These are phyloP conservation scores for Drosophila borborema DNA, from an alignment of 2,888 invertebrate genomes.

Conservation along the genomic window DNA sequence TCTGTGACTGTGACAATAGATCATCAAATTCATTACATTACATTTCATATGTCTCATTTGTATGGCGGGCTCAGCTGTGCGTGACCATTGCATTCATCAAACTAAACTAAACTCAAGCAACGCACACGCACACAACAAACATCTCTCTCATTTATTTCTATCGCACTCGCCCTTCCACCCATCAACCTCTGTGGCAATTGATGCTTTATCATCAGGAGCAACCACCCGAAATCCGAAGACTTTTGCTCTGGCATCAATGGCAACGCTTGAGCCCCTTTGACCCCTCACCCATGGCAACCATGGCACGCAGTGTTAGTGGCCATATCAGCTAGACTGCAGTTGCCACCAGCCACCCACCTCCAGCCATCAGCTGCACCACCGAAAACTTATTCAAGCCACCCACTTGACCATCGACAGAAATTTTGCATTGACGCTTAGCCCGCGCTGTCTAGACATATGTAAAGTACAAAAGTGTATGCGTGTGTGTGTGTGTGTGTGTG, in stretches of 20 bases:
- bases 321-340: conserved; percentile 15
- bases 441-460: conserved; percentile 32
- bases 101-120: conserved; percentile 63
- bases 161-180: neutral
- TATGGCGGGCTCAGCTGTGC: conserved; percentile 51
- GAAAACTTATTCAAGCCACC: conserved; percentile 18
- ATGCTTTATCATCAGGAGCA: conserved; percentile 57
- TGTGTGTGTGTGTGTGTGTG: conserved; percentile 5
- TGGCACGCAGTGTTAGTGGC: neutral
- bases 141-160: neutral
- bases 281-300: neutral
- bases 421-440: conserved; percentile 28
- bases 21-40: conserved; percentile 85
- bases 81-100: conserved; percentile 69
- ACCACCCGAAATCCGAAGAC: conserved; percentile 42
- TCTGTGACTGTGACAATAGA: conserved; percentile 81
- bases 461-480: neutral
- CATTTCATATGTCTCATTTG: conserved; percentile 77
- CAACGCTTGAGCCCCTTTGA: conserved; percentile 24
- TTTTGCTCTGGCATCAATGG: conserved; percentile 50
- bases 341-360: neutral
- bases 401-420: conserved; percentile 56
- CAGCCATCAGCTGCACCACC: conserved; percentile 11
- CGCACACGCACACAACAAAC: neutral
- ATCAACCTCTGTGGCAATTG: conserved; percentile 40